These are phyloP conservation scores for Lerista edwardsae DNA, from an alignment of 2,797 vertebrate genomes.

Conservation along the genomic window DNA sequence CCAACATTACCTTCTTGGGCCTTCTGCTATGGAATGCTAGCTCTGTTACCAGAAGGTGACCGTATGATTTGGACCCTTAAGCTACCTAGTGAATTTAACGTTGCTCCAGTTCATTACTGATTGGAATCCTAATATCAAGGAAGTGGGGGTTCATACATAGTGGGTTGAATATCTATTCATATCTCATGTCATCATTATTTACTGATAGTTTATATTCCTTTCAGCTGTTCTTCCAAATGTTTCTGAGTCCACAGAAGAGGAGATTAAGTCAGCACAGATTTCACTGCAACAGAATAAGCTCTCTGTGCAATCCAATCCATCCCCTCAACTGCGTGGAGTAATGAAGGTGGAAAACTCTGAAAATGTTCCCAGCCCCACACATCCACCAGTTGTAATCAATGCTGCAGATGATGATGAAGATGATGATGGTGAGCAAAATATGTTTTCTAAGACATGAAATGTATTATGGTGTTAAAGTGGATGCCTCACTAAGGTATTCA, in stretches of 20 bases:
- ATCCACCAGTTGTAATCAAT: slow-evolving; percentile 96
- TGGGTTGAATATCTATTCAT: neutral
- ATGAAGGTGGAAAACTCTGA: slow-evolving; percentile 92
- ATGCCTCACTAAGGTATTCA: neutral
- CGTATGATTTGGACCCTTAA: too few species aligned
- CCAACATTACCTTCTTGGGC: too few species aligned
- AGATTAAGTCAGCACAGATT: slow-evolving; percentile 73
- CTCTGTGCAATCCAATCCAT: slow-evolving; percentile 78
- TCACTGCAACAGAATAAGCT: slow-evolving; percentile 80
- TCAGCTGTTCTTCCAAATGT: slow-evolving; percentile 71
- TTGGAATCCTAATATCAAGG: neutral
- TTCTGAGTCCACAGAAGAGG: slow-evolving; percentile 75
- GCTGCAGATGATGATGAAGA: slow-evolving; percentile 94
- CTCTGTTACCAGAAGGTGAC: too few species aligned
- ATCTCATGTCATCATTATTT: rapidly evolving
- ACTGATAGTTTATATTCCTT: neutral
- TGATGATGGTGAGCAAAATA: slow-evolving; percentile 85
- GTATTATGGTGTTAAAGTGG: rapidly evolving
- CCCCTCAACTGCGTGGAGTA: slow-evolving; percentile 89
- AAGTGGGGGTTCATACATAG: neutral
- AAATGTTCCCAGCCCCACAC: slow-evolving; percentile 94
- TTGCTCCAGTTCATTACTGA: neutral
- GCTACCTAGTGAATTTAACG: neutral
- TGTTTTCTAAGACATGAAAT: rapidly evolving
- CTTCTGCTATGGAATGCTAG: too few species aligned